Conservation (phyloP, 2,797 vertebrate species). For the Peromyscus attwateri region DNA sequence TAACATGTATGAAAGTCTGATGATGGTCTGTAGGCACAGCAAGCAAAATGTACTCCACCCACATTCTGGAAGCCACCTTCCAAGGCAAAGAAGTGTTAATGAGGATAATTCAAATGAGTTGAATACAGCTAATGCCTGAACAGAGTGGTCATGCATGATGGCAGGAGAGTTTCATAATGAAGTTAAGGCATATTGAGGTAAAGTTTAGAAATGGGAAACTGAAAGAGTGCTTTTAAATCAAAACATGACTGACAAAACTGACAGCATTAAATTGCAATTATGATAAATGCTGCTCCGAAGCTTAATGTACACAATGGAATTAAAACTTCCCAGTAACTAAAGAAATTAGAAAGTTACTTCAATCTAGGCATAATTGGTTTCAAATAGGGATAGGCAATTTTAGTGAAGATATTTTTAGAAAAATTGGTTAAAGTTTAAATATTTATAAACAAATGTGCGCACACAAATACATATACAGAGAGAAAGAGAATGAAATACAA, state of each 20-base stretch:
- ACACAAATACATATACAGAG: not conserved
- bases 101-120: constrained; percentile 65
- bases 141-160: constrained; percentile 62
- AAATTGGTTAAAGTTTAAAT: constrained; percentile 71
- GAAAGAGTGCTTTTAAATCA: constrained; percentile 70
- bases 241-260: constrained; percentile 68
- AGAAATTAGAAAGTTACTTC: constrained; percentile 45
- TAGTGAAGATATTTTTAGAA: constrained; percentile 56
- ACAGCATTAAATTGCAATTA: constrained; percentile 61
- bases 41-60: constrained; percentile 55
- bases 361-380: constrained; percentile 51
- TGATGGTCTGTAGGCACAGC: constrained; percentile 70
- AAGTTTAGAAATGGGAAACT: constrained; percentile 75
- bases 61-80: constrained; percentile 61
- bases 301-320: constrained; percentile 54
- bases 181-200: constrained; percentile 63
- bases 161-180: constrained; percentile 74
- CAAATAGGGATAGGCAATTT: constrained; percentile 58
- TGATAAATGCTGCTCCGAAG: constrained; percentile 61
- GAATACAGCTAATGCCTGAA: constrained; percentile 70
- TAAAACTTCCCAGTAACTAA: constrained; percentile 63
- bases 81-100: constrained; percentile 67
- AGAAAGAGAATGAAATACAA: constrained; percentile 33
- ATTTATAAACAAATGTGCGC: constrained; percentile 61
- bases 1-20: constrained; percentile 51